Percentiles rank a stretch among this genome's conserved stretches.
These are phyloP conservation scores for Acipenser oxyrinchus DNA, from an alignment of 2,797 vertebrate species.

Conservation along the genomic window DNA sequence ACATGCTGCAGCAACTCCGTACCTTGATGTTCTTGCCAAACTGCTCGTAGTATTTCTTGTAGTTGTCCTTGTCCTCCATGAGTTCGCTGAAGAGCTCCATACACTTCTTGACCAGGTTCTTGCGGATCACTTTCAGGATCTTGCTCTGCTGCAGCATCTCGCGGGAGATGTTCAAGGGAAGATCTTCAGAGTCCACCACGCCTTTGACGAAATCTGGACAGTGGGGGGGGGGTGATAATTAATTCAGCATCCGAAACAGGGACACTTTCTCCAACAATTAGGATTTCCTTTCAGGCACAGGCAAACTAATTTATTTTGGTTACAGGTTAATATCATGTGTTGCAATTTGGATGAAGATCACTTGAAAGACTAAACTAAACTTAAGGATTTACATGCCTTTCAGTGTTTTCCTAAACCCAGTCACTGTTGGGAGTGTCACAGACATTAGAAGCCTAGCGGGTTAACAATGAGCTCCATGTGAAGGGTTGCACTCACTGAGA, in stretches of 20 bases:
- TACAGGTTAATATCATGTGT: no score
- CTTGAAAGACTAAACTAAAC: no score
- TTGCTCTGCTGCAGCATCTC: slow-evolving; percentile 98
- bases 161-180: slow-evolving; percentile 86
- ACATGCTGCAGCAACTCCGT: slow-evolving; percentile 13
- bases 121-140: slow-evolving; percentile 91
- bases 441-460: no score
- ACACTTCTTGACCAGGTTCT: slow-evolving; percentile 95
- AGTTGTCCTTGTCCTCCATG: slow-evolving; percentile 79
- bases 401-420: background rate
- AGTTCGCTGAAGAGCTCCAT: slow-evolving; percentile 84
- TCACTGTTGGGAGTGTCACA: no score
- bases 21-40: slow-evolving; percentile 89
- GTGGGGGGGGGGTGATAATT: background rate
- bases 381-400: no score
- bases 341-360: no score
- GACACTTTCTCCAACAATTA: no score
- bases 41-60: slow-evolving; percentile 79
- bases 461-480: no score
- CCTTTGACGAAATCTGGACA: slow-evolving; percentile 74
- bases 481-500: slow-evolving; percentile 53
- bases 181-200: slow-evolving; percentile 79
- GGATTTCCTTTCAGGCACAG: no score
- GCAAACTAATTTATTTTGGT: no score
- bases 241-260: no score